Conservation (phyloP, 1,140 invertebrate genomes). For the Pantala flavescens region DNA sequence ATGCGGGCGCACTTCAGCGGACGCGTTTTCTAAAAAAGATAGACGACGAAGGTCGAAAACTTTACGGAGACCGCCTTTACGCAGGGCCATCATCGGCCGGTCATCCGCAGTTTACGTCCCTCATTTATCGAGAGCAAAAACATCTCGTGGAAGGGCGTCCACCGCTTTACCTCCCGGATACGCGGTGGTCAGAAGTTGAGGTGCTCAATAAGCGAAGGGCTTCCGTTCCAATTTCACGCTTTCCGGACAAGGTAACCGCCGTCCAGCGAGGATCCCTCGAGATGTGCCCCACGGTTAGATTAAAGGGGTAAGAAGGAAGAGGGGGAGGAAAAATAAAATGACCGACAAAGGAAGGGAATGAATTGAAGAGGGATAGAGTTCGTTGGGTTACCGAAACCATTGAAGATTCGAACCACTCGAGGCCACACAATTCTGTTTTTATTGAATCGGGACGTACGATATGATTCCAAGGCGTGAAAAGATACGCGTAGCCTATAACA, state of each 20-base stretch:
- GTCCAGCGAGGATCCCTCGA: neutral
- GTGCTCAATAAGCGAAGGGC: neutral
- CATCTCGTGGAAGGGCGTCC: neutral
- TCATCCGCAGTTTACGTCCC: neutral
- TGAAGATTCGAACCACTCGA: too few species aligned
- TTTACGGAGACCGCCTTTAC: too few species aligned
- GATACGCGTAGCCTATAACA: too few species aligned
- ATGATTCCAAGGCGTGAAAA: too few species aligned
- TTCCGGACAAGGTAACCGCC: neutral
- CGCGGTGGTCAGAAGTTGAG: neutral
- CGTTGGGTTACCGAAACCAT: too few species aligned
- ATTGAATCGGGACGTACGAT: too few species aligned
- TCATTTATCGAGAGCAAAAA: neutral
- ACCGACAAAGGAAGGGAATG: too few species aligned
- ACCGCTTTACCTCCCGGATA: neutral
- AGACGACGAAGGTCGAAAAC: too few species aligned
- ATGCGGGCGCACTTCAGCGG: too few species aligned
- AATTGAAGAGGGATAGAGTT: too few species aligned
- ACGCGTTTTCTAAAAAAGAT: too few species aligned
- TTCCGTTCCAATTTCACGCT: conserved; percentile 8
- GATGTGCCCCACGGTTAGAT: neutral
- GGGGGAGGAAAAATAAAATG: neutral
- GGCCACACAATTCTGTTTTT: too few species aligned
- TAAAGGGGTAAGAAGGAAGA: neutral
- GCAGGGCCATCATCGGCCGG: neutral